Base-by-base conservation (phyloP, 2,113 vertebrate species). In the Tympanuchus pallidicinctus region DNA sequence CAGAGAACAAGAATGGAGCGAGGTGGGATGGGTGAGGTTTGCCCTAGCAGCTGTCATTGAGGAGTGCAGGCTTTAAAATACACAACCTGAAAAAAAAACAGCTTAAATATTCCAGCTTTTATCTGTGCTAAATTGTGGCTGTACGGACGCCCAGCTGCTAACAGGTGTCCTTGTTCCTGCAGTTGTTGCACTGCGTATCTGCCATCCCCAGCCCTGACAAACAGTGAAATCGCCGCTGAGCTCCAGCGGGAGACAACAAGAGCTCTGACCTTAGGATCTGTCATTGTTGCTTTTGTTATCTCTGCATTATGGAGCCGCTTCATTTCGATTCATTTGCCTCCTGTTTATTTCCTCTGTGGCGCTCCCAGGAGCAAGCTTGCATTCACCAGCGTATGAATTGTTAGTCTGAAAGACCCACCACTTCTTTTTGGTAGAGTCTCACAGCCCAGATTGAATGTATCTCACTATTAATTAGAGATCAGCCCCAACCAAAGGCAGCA, bases 261-360 rank as follows among this genome's bases (percentile, higher is more conserved):
- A 91, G 73, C 80, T 95, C 79, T 96, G 95, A 91, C 94, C 89
- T 94, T 60, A 94, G 89, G 76, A 91, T 96, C 81, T 86, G 93
- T 90, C 82, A 81, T 16, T 65, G 72, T 75, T 89, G 82, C 76
- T 30, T 94, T 81, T 90, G 82, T 89, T 93, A 88, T 94, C 90
- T 84, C 81, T 47, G 40, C 90, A 11, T 90, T 85, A 13, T 81
- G 83, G 83, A 80, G 4, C 71, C n/a, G 80, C 88, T 82, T 87
- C 75, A 47, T 89, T 92, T 95, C 6, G 59, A 92, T 95, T 89
- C 90, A 20, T 47, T 81, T 90, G 59, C 8, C 64, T 89, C 84
- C 84, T 93, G 84, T 87, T 92, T 93, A 56, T 93, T 90, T 90
- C 69, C 88, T 83, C 34, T 28, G 42, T 59, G 63, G 63, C 59